phyloP scores from a whole-genome alignment of 2,797 vertebrate genomes.

The Antrozous pallidus region DNA sequence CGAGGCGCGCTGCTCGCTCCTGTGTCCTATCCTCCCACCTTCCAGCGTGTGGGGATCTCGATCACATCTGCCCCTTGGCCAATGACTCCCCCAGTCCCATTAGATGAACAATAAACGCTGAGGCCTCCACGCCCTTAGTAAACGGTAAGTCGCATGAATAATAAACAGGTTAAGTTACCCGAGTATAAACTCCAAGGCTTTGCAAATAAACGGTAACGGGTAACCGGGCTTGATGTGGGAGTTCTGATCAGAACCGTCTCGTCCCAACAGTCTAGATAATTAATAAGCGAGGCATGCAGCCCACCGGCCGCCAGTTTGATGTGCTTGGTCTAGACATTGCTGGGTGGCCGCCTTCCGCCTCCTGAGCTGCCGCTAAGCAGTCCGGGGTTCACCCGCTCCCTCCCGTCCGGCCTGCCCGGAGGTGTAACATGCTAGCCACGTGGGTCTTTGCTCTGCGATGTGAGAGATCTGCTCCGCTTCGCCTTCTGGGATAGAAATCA shows the following conservation, averaged over 20 bases:
- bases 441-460: background rate
- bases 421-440: background rate
- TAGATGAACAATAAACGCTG: background rate
- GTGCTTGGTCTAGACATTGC: too few relatives aligned
- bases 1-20: background rate
- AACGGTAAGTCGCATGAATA: background rate
- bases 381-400: background rate
- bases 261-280: background rate
- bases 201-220: background rate
- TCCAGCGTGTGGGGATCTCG: background rate
- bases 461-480: background rate
- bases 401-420: background rate
- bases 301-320: too few relatives aligned
- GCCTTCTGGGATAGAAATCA: background rate
- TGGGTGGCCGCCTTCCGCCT: background rate
- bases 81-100: background rate
- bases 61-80: background rate
- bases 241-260: background rate
- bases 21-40: background rate
- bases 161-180: background rate
- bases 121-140: background rate
- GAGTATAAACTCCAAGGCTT: background rate
- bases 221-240: background rate
- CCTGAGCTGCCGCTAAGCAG: background rate
- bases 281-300: too few relatives aligned